Evolutionary conservation across 2,113 vertebrate species (phyloP).

Genomic region (Pogonocichla stellata): DNA sequence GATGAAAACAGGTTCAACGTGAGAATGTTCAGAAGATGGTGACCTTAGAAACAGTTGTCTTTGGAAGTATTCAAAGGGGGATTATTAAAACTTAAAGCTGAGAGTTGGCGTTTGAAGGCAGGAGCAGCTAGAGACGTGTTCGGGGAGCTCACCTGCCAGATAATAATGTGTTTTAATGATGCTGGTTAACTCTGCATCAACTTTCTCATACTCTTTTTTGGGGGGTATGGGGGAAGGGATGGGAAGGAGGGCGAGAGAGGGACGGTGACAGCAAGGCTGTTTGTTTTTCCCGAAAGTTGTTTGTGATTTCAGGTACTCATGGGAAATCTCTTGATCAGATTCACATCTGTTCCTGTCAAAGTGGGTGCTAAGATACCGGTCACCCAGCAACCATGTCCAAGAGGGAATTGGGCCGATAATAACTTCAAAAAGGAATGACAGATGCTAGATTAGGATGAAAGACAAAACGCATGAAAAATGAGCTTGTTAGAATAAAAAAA

Average conservation of each 20-base stretch:
- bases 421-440: conserved; percentile 99
- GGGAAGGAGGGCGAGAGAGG: conserved; percentile 58
- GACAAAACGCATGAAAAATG: conserved; percentile 91
- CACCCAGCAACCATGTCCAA: conserved; percentile 99
- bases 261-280: conserved; percentile 84
- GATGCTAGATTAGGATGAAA: conserved; percentile 99
- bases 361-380: conserved; percentile 99
- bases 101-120: not conserved
- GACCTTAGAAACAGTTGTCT: conserved; percentile 20
- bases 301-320: conserved; percentile 99
- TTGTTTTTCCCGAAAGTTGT: conserved; percentile 98
- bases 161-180: not conserved
- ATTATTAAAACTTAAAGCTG: conserved; percentile 16
- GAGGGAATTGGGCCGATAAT: conserved; percentile 99
- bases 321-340: conserved; percentile 99
- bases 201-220: conserved; percentile 42
- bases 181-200: conserved; percentile 38
- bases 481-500: conserved; percentile 98
- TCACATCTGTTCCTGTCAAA: conserved; percentile 99
- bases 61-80: conserved; percentile 10
- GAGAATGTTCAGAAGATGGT: conserved; percentile 32
- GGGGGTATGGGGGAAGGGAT: conserved; percentile 37
- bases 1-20: not conserved
- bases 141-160: conserved; percentile 17
- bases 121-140: not conserved